Evolutionary conservation across 2,113 vertebrate genomes (phyloP).

Genomic region (Pangasianodon gigas): DNA sequence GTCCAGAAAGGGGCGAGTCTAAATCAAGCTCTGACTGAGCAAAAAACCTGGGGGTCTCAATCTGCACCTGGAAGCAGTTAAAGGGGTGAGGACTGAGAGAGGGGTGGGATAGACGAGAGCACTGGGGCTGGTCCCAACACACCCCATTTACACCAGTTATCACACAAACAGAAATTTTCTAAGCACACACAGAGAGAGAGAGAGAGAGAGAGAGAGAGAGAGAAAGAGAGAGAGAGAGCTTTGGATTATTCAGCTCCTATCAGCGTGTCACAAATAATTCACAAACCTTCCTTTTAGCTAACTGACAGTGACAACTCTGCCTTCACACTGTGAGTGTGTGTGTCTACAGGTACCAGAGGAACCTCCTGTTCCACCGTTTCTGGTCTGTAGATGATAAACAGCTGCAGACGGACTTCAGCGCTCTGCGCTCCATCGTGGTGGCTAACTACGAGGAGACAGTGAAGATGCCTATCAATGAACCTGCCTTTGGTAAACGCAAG

Average conservation of each 20-base stretch:
- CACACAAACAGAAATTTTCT: not conserved
- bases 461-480: slow-evolving; percentile 97
- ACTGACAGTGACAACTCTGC: no score
- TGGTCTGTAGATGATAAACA: slow-evolving; percentile 97
- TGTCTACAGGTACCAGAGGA: slow-evolving; percentile 84
- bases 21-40: slow-evolving; percentile 63
- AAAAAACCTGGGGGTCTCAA: slow-evolving; percentile 16
- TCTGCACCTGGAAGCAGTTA: slow-evolving; percentile 72
- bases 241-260: no score
- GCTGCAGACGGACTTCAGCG: slow-evolving; percentile 90
- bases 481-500: slow-evolving; percentile 83
- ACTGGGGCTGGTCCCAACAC: not conserved
- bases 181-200: not conserved
- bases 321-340: not conserved
- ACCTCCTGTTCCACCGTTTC: slow-evolving; percentile 94
- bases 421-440: slow-evolving; percentile 91
- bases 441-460: slow-evolving; percentile 93
- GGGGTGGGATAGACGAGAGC: slow-evolving; percentile 40
- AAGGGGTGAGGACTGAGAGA: slow-evolving; percentile 19
- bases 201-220: not conserved
- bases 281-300: not conserved
- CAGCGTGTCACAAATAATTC: not conserved
- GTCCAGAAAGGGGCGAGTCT: slow-evolving; percentile 22
- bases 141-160: not conserved
- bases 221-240: not conserved